Evolutionary conservation across 2,797 vertebrate species (phyloP).

Genomic region (Glyptemys insculpta): DNA sequence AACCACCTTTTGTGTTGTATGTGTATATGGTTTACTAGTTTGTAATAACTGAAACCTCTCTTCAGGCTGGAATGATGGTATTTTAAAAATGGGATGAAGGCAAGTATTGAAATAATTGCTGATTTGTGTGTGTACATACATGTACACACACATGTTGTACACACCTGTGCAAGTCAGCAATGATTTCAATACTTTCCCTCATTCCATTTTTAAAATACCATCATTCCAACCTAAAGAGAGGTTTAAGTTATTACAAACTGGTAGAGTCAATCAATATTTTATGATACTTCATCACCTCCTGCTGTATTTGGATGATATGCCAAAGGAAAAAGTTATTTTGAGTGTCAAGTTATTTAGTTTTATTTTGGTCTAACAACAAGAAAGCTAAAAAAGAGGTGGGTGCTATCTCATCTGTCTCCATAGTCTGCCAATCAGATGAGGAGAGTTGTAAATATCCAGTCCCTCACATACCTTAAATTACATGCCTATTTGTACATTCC

Average conservation of each 20-base stretch:
- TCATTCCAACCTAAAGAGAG: neutral
- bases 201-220: neutral
- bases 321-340: conserved; percentile 16
- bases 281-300: neutral
- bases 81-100: neutral
- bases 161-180: neutral
- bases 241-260: neutral
- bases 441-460: conserved; percentile 2
- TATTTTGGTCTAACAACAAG: neutral
- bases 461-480: neutral
- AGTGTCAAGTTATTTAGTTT: neutral
- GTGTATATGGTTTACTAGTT: neutral
- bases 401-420: neutral
- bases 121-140: neutral
- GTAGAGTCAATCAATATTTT: neutral
- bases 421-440: neutral
- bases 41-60: neutral
- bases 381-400: neutral
- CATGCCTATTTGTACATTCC: neutral
- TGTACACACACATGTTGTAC: neutral
- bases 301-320: neutral
- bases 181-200: neutral
- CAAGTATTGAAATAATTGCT: neutral
- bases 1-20: neutral
- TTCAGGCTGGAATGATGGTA: neutral